These are phyloP conservation scores for Empidonax alnorum DNA, from an alignment of 2,113 vertebrate genomes.

Conservation along the genomic window DNA sequence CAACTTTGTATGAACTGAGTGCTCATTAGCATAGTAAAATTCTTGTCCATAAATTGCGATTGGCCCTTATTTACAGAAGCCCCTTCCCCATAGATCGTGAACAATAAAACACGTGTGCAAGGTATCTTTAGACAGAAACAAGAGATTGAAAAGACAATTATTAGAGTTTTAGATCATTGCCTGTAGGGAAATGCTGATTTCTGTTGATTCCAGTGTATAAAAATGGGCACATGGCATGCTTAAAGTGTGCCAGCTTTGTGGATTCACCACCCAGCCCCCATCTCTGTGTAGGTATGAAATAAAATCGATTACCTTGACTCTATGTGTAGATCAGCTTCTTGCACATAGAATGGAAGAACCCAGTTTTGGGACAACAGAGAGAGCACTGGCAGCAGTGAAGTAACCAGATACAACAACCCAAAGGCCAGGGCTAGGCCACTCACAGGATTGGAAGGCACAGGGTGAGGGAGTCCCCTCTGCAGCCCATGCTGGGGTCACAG, in stretches of 20 bases:
- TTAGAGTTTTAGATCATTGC: background rate
- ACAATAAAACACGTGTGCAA: background rate
- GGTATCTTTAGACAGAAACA: background rate
- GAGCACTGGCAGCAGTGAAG: accelerated
- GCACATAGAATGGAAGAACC: background rate
- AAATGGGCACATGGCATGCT: background rate
- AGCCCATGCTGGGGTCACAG: accelerated
- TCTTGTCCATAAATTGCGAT: background rate
- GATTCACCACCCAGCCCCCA: background rate
- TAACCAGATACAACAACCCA: too few relatives aligned
- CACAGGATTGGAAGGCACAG: background rate
- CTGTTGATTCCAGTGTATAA: background rate
- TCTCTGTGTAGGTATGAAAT: background rate
- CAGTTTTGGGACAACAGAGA: background rate
- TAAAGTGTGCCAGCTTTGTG: background rate
- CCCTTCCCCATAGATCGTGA: background rate
- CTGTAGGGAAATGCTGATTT: background rate
- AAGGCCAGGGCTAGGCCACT: background rate
- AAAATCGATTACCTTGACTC: background rate
- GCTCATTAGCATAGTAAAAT: background rate
- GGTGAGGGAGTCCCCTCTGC: background rate
- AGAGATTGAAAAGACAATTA: background rate
- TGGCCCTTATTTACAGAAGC: background rate
- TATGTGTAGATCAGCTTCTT: background rate
- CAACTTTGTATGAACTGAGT: background rate